Percentiles rank a stretch among this genome's conserved stretches.
Conservation (phyloP, 1,140 invertebrate species). For the Diachasmimorpha longicaudata region DNA sequence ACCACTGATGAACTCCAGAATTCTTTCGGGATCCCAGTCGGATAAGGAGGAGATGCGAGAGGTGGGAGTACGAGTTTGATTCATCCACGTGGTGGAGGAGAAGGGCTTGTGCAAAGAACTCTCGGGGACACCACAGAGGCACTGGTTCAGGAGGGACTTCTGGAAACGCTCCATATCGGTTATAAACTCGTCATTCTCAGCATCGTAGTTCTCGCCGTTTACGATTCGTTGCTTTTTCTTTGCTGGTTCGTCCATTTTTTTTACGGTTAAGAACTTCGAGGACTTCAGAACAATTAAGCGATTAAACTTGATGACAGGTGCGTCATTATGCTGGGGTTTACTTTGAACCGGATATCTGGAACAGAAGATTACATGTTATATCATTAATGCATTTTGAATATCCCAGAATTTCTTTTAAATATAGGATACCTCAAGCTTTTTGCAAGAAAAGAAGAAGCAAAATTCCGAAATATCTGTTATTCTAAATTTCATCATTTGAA, state of each 20-base stretch:
- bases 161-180: conserved; percentile 64
- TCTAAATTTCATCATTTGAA: too few species aligned
- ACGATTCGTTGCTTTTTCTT: conserved; percentile 76
- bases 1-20: conserved; percentile 79
- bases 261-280: conserved; percentile 32
- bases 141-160: conserved; percentile 72
- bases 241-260: conserved; percentile 71
- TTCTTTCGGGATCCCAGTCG: conserved; percentile 75
- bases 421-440: too few species aligned
- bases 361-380: too few species aligned
- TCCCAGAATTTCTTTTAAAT: too few species aligned
- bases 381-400: too few species aligned
- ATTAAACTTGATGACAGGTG: background rate
- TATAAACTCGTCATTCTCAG: conserved; percentile 63
- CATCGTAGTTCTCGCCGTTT: conserved; percentile 57
- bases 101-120: conserved; percentile 73
- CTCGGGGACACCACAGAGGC: conserved; percentile 78
- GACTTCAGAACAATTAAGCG: background rate
- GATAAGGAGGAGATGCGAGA: conserved; percentile 64
- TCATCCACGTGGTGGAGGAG: conserved; percentile 51
- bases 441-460: too few species aligned
- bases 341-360: too few species aligned
- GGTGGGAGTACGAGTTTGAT: background rate
- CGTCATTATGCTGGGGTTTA: too few species aligned
- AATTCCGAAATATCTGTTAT: too few species aligned